Conservation (phyloP, 2,113 vertebrate species). For the Xiphorhynchus elegans region DNA sequence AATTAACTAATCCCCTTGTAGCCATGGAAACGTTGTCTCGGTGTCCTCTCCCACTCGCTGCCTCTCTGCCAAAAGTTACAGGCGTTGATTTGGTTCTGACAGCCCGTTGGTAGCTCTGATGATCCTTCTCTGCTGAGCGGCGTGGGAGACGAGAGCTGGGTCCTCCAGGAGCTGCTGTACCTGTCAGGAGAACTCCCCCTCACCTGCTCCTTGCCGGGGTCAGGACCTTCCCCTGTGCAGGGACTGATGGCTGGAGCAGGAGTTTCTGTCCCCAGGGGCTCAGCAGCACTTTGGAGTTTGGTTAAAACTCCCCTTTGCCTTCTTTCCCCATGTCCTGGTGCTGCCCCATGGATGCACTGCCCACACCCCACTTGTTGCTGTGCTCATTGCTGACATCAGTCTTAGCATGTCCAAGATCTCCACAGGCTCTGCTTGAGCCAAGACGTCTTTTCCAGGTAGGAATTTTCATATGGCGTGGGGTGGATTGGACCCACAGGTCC, state of each 20-base stretch:
- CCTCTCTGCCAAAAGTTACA: conserved; percentile 35
- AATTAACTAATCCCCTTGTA: conserved; percentile 67
- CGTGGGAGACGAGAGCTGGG: not conserved
- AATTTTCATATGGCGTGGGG: rapidly evolving
- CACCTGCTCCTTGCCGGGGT: not conserved
- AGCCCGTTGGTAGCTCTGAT: not conserved
- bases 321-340: not conserved
- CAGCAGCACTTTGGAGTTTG: not conserved
- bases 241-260: not conserved
- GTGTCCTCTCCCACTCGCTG: conserved; percentile 55
- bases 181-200: not conserved
- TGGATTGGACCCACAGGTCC: rapidly evolving
- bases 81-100: conserved; percentile 2
- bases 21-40: conserved; percentile 67
- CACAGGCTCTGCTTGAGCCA: rapidly evolving
- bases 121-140: not conserved
- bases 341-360: rapidly evolving
- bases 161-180: not conserved
- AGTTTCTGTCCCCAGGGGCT: not conserved
- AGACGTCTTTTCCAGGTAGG: not conserved
- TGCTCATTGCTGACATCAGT: rapidly evolving
- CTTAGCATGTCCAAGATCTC: rapidly evolving
- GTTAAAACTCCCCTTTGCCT: rapidly evolving
- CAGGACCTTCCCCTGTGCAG: rapidly evolving
- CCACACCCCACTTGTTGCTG: rapidly evolving